These are phyloP conservation scores for Leptinotarsa defecta DNA, from an alignment of 1,140 invertebrate species.

Conservation along the genomic window DNA sequence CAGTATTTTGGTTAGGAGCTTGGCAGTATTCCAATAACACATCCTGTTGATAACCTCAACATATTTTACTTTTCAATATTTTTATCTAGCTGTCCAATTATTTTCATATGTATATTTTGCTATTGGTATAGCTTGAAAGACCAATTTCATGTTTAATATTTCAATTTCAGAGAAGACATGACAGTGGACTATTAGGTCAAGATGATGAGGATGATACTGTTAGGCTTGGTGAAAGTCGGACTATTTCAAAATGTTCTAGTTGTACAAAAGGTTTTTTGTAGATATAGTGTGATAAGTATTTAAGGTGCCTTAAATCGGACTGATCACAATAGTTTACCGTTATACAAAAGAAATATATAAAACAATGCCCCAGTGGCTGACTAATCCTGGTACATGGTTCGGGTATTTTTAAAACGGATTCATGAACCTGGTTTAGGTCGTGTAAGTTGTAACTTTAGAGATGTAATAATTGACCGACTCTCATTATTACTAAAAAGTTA, in stretches of 20 bases:
- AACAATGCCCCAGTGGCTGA: neutral
- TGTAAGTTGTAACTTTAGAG: neutral
- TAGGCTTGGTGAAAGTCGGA: constrained; percentile 62
- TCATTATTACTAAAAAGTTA: neutral
- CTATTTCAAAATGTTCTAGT: constrained; percentile 53
- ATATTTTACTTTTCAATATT: too few relatives aligned
- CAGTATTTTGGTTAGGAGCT: too few relatives aligned
- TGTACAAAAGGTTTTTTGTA: constrained; percentile 44
- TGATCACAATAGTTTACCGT: neutral
- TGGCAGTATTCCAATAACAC: too few relatives aligned
- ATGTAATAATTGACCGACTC: neutral
- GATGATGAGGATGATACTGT: constrained; percentile 65
- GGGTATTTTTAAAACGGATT: too few relatives aligned
- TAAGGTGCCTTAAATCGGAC: constrained; percentile 22
- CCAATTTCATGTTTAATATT: too few relatives aligned
- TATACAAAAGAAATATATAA: neutral
- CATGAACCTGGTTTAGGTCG: too few relatives aligned
- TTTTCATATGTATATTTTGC: too few relatives aligned
- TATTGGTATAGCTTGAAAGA: too few relatives aligned
- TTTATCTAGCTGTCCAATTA: too few relatives aligned
- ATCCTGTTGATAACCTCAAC: too few relatives aligned
- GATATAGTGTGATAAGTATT: constrained; percentile 1
- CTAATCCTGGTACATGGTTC: neutral
- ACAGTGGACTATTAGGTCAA: constrained; percentile 64
- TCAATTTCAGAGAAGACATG: constrained; percentile 66